These are phyloP conservation scores for Eucidaris tribuloides DNA, from an alignment of 35 echinoderm and acorn worm species.

Conservation along the genomic window DNA sequence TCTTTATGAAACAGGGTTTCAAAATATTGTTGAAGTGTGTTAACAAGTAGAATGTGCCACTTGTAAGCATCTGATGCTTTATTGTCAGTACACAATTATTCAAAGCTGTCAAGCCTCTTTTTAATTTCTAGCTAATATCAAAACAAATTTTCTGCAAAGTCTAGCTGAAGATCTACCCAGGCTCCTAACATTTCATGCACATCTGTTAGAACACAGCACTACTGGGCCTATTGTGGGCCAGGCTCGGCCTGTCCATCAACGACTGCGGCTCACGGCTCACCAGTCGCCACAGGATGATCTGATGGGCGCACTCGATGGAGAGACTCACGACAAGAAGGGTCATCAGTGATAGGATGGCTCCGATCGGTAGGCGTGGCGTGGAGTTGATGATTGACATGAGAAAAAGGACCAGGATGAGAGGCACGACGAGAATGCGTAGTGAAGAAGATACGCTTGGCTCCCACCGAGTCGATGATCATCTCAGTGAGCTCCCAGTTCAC, in stretches of 20 bases:
- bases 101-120: no score
- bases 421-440: slow-evolving; percentile 84
- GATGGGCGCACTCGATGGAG: slow-evolving; percentile 97
- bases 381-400: slow-evolving; percentile 81
- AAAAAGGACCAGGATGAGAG: slow-evolving; percentile 69
- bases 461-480: slow-evolving; percentile 64
- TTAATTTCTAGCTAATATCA: no score
- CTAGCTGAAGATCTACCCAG: no score
- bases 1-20: no score
- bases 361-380: slow-evolving; percentile 74
- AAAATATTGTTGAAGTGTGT: no score
- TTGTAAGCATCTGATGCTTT: no score
- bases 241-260: slow-evolving; percentile 15
- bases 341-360: slow-evolving; percentile 80
- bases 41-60: no score
- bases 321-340: slow-evolving; percentile 74
- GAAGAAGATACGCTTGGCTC: slow-evolving; percentile 88
- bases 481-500: slow-evolving; percentile 79
- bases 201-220: background rate
- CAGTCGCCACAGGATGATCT: slow-evolving; percentile 94
- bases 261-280: slow-evolving; percentile 61
- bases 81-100: no score
- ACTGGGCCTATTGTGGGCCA: background rate
- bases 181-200: no score
- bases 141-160: no score